Base-by-base conservation (phyloP, 1,140 invertebrate species). In the Carcinoscorpius rotundicauda region DNA sequence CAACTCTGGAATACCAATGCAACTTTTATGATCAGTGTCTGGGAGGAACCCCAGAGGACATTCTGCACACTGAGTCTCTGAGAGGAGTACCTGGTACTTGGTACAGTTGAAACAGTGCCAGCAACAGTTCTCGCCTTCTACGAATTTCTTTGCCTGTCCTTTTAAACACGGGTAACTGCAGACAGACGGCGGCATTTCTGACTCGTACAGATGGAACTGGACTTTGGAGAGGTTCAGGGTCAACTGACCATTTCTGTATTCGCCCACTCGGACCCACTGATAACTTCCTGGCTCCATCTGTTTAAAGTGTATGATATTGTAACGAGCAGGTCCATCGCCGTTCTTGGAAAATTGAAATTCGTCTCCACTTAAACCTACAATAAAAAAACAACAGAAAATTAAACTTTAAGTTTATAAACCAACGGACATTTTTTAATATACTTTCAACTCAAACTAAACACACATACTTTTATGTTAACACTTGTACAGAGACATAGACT, bases 91-190 rank as follows among this genome's bases (percentile, higher is more conserved):
- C 85, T 93, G 88, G 79, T 94, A 94, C 73, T 87, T 86, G 58
- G 88, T 85, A 76, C 93, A 97, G 78, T 93, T 91, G 81, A 92
- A 88, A 78, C 94, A 97, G 71, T 92, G 91, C 93, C 93, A 97
- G 76, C 94, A 97, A 76, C 93, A 97, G 70, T 86, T 87, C 74
- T 94, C 90, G 0, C 89, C 91, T 73, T 91, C 89, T 49, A 93
- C 86, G 76, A 91, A 92, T 75, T 90, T 87, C 79, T 92, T 93
- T 62, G 91, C 91, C 76, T 95, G 89, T 3, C 91, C 91, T 51
- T 82, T 77, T 66, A 85, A 84, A 76, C 93, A 97, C 51, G 89
- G 87, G 91, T 96, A 29, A 93, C 88, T 58, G 91, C 93, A 97
- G 6, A 95, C 88, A 49, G 93, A 96, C 71, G 87, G 84, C 0